Conservation (phyloP, 2,113 vertebrate genomes). For the Orcinus orca region DNA sequence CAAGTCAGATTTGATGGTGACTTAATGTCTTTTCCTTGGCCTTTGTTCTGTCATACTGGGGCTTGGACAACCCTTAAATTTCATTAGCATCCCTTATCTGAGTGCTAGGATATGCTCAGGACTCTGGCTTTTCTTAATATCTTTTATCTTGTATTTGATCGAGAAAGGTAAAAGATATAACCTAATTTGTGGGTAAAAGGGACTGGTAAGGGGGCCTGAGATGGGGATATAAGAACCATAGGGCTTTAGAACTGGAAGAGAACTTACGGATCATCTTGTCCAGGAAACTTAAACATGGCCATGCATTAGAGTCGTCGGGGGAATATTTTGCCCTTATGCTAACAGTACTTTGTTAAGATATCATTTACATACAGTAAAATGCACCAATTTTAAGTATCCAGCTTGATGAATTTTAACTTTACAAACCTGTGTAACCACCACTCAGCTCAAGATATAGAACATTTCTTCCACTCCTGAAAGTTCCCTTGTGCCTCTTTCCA, state of each 20-base stretch:
- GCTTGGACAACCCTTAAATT: neutral
- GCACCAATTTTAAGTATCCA: neutral
- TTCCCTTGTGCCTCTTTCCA: neutral
- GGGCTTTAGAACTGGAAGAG: neutral
- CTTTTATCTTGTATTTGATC: neutral
- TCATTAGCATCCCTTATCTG: neutral
- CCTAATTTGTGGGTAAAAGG: constrained; percentile 25
- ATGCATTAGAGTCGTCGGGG: neutral
- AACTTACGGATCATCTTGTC: neutral
- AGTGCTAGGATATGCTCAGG: neutral
- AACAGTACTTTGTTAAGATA: neutral
- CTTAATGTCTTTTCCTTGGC: neutral
- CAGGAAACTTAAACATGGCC: neutral
- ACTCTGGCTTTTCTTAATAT: constrained; percentile 22
- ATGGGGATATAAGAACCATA: neutral
- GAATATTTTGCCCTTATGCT: neutral
- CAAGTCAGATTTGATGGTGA: neutral
- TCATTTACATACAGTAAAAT: neutral
- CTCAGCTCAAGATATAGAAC: neutral
- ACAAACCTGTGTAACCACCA: neutral
- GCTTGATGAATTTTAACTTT: neutral
- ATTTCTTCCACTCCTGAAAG: neutral
- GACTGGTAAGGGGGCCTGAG: neutral
- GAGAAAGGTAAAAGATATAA: constrained; percentile 2
- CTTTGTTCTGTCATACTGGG: neutral